These are phyloP conservation scores for Ganaspis sp. DNA, from an alignment of 1,140 invertebrate genomes.

Conservation along the genomic window DNA sequence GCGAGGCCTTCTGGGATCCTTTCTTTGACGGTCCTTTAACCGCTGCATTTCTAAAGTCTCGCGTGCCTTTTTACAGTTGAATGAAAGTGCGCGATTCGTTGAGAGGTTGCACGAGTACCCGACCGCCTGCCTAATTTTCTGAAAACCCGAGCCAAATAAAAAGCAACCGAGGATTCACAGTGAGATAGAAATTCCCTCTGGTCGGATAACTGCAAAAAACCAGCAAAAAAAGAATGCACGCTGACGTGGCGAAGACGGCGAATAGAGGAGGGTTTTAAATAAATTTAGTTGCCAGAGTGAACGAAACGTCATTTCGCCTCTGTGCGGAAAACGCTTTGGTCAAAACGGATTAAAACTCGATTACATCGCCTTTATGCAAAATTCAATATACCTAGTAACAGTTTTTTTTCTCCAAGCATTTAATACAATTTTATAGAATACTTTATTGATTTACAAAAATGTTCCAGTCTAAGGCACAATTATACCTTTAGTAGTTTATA, in stretches of 20 bases:
- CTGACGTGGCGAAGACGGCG: neutral
- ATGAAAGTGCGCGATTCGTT: slow-evolving; percentile 2
- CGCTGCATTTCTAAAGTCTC: slow-evolving; percentile 28
- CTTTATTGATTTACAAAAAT: no score
- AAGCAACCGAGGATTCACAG: neutral
- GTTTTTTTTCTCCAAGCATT: neutral
- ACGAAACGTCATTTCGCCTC: neutral
- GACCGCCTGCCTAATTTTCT: slow-evolving; percentile 18
- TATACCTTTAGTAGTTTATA: no score
- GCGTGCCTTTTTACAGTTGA: slow-evolving; percentile 12
- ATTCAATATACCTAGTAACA: neutral
- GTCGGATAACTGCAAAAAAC: neutral
- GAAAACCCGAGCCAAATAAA: slow-evolving; percentile 3
- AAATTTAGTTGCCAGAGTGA: neutral
- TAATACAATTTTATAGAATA: neutral
- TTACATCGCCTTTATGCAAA: slow-evolving; percentile 8
- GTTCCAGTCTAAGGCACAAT: no score
- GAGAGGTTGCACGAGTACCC: neutral
- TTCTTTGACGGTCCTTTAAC: slow-evolving; percentile 18
- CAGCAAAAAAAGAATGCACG: neutral
- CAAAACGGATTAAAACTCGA: slow-evolving; percentile 7
- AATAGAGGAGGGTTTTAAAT: neutral
- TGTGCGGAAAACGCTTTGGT: neutral
- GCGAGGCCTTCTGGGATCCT: slow-evolving; percentile 19
- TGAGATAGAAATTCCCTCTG: neutral